Evolutionary conservation across 1,140 invertebrate genomes (phyloP), one percentile per base, ranked within the genome.

Genomic region (Trichonephila clavata): DNA sequence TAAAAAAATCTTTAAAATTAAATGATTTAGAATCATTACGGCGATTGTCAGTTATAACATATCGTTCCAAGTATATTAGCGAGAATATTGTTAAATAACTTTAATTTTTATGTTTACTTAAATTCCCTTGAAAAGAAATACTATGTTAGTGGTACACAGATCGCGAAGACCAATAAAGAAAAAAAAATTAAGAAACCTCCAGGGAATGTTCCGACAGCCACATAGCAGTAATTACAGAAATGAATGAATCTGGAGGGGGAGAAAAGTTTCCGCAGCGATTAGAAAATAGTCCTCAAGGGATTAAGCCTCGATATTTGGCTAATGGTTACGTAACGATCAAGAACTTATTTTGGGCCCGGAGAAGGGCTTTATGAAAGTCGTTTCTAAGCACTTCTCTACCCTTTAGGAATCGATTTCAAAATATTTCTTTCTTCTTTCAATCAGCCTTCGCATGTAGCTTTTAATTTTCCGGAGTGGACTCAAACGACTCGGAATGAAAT

Each of bases 311-410:
- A 92, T 92, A 92, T 84, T 84, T 57, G 80, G 77, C 60, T 92
- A 92, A 92, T 92, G 80, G 90, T 92, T 92, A 63, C 63, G 80
- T 92, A 92, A 92, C 60, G 90, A 92, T 84, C 80, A 18, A 20
- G 27, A 68, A 27, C 60, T 92, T 92, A 92, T 92, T 92, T 84
- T 90, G 71, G 68, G 68, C 68, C 16, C 43, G 13, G 86, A 84
- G 21, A 57, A 50, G 32, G 39, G 60, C 27, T 83, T 92, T 43
- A 61, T 63, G 39, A 92, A 92, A 92, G 90, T 84, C 59, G 32
- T 90, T 84, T 60, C 59, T 24, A 21, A 87, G 24, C 83, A 63
- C 59, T 59, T 59, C 83, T 27, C 50, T 24, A 86, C 59, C 84
- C 59, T 60, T 86, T 77, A 24, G 50, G 50, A 21, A 83, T 84